Conservation (phyloP, 2,797 vertebrate species). For the Acipenser ruthenus region DNA sequence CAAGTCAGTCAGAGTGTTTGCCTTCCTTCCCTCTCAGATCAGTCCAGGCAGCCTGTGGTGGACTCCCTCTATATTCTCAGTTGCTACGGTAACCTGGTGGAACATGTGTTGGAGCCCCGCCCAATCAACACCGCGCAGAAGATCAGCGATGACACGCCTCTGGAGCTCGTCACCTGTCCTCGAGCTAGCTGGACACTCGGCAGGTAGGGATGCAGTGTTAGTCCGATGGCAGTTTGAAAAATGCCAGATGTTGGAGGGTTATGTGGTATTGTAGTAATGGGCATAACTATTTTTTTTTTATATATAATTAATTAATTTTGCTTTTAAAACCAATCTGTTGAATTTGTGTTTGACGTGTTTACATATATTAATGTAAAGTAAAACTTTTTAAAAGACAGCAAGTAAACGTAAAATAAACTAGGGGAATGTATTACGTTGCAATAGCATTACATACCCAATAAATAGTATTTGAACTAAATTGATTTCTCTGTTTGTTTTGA, state of each 20-base stretch:
- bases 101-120: constrained; percentile 86
- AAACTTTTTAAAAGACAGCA: too few species aligned
- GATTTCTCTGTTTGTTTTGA: constrained; percentile 40
- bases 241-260: too few species aligned
- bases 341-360: too few species aligned
- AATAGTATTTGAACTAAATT: constrained; percentile 9
- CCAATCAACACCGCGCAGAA: constrained; percentile 84
- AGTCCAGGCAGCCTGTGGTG: constrained; percentile 83
- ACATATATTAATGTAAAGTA: too few species aligned
- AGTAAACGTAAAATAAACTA: too few species aligned
- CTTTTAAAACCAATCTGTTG: too few species aligned
- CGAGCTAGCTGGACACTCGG: constrained; percentile 88
- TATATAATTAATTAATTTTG: too few species aligned
- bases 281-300: too few species aligned
- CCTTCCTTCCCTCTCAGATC: constrained; percentile 57
- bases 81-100: constrained; percentile 90
- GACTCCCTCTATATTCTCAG: constrained; percentile 91
- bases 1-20: neutral
- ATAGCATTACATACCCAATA: too few species aligned
- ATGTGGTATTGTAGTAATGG: too few species aligned
- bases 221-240: too few species aligned
- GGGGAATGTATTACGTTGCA: too few species aligned
- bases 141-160: constrained; percentile 87
- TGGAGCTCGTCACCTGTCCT: constrained; percentile 87
- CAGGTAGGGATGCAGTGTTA: constrained; percentile 56